These are phyloP conservation scores for Drosophila kambysellisi DNA, from an alignment of 2,888 invertebrate genomes.

Conservation along the genomic window DNA sequence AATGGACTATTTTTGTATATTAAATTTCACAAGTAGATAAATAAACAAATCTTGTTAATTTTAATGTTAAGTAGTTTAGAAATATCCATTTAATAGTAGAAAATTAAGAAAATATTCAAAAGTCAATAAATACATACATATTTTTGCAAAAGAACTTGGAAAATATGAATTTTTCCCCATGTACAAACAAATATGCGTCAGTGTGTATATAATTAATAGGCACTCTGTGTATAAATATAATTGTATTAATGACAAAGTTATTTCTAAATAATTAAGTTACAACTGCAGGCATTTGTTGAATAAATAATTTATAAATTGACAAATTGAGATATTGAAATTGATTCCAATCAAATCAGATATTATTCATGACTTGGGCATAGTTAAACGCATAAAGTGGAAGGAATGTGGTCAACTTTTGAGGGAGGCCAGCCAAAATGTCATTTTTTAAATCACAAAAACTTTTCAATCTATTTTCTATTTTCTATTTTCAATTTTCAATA, in stretches of 20 bases:
- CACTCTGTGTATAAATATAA: background rate
- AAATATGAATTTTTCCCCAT: too few relatives aligned
- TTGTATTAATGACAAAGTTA: background rate
- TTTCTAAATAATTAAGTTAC: background rate
- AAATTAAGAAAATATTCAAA: too few relatives aligned
- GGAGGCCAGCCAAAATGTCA: background rate
- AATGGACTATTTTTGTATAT: too few relatives aligned
- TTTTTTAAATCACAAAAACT: background rate
- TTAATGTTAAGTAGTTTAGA: too few relatives aligned
- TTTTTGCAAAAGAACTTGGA: too few relatives aligned
- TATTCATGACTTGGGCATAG: background rate
- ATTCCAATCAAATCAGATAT: background rate
- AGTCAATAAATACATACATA: too few relatives aligned
- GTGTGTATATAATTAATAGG: background rate
- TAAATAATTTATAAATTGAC: background rate
- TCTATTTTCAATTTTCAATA: background rate
- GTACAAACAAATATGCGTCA: too few relatives aligned
- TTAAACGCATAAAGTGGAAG: too few relatives aligned
- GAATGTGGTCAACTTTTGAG: background rate
- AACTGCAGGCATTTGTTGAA: background rate
- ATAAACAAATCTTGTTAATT: too few relatives aligned
- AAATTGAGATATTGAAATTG: background rate
- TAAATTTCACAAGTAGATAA: too few relatives aligned
- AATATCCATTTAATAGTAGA: too few relatives aligned
- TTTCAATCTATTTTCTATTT: background rate